Base-by-base conservation (phyloP, 2,888 invertebrate genomes). In the Eupithecia inturbata region DNA sequence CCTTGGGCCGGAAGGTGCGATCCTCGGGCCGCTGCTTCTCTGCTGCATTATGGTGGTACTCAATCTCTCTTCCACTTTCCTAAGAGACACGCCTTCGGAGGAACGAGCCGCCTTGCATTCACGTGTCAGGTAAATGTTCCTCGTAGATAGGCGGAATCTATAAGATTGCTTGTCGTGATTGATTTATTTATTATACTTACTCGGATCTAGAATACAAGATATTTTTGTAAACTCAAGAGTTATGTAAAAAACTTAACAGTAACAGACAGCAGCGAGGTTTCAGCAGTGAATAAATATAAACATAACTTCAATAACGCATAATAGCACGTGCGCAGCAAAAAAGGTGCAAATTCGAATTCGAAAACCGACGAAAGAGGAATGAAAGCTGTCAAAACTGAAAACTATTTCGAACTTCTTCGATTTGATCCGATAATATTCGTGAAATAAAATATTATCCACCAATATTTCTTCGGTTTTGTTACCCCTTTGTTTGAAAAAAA, bases 1-100 rank as follows among this genome's bases (percentile, higher is more conserved):
- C 95, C 95, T 99, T 81, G 99, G 99, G 0, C 97, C 98, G 73
- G 98, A 99, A 91, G 99, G 99, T 0, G 99, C 99, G 1, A 98
- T 99, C 81, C 97, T 99, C 75, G 99, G 99, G 0, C 99, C 99
- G 0, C 95, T 99, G 41, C 95, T 99, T 68, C 95, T 99, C 0
- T 99, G 99, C 90, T 98, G 98, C 84, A 96, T 99, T 71, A 97
- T 99, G 92, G 99, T 99, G 2, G 97, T 97, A 22, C 96, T 98
- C 79, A 98, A 98, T 90, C 95, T 98, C 75, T 97, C 97, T 62
- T 96, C 97, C 26, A 95, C 95, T 72, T 95, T 97, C 80, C 95
- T 97, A 81, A 95, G 96, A 77, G 96, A 96, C 83, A 95, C 96
- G 1, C 96, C 96, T 0, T 95, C 96, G 0, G 96, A 96, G 77